Percentiles rank a stretch among this genome's conserved stretches.
Conservation (phyloP, 2,113 vertebrate genomes). For the Circaetus gallicus region DNA sequence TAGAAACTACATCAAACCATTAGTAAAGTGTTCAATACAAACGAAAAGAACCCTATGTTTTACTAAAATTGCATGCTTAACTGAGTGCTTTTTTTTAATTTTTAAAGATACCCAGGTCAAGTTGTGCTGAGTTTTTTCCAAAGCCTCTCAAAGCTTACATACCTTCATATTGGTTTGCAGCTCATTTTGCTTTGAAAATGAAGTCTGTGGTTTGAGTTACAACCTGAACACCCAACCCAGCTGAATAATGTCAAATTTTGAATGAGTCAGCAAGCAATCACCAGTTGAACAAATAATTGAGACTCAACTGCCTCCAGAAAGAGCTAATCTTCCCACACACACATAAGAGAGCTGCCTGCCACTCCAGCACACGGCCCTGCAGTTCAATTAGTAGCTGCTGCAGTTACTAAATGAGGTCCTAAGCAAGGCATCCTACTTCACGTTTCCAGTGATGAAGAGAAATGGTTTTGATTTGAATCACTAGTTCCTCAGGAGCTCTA, state of each 20-base stretch:
- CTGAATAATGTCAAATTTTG: neutral
- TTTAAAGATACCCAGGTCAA: neutral
- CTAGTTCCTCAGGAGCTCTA: neutral
- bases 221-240: neutral
- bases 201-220: neutral
- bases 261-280: neutral
- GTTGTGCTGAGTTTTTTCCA: neutral
- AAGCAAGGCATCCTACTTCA: neutral
- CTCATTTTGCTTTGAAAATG: neutral
- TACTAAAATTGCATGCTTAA: neutral
- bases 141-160: neutral
- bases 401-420: neutral
- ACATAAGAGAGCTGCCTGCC: neutral
- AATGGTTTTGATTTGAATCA: neutral
- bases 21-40: neutral
- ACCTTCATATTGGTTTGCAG: neutral
- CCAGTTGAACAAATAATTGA: neutral
- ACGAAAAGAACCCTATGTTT: neutral
- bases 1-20: neutral
- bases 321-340: neutral
- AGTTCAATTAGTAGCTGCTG: neutral
- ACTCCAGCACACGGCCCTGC: rapidly evolving
- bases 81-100: no score
- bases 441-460: neutral
- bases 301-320: neutral